Evolutionary conservation across 2,113 vertebrate genomes (phyloP), one percentile per base, ranked within the genome.

Genomic region (Anoura caudifer): DNA sequence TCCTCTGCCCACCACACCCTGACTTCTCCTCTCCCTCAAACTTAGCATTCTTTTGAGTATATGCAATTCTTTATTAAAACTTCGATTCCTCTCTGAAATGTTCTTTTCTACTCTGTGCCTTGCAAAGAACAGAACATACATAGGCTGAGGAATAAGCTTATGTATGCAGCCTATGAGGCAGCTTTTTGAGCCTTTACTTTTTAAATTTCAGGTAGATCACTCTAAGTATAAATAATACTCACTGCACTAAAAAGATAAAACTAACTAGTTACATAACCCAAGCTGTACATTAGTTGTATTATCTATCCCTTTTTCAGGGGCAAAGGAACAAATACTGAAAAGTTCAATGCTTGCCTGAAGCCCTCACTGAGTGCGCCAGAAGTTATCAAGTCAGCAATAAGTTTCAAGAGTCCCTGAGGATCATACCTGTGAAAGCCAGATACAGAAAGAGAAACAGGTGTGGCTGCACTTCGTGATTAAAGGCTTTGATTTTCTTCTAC

Each of bases 401-500:
- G 81, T 82, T 87, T 24, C 86, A 86, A 36, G 20, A 92, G 63
- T 95, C 96, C 80, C 87, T 14, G 7, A 67, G 95, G 96, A 56
- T 24, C 41, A 15, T 2, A 83, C 54, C 85, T 76, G n/a, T 79
- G 82, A 97, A 90, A 98, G 72, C n/a, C 91, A 95, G 95, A 83
- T 2, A 72, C 45, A 69, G 52, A 95, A 92, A 83, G 87, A 91
- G 84, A 96, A 92, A 38, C 28, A 65, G 73, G 85, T 63, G 63
- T 87, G 79, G 73, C 83, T 75, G 56, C 20, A 20, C 67, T 80
- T 3, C 0, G 75, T 1, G 33, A 92, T 65, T 70, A 89, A 82
- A 76, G 52, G 76, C 70, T 93, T 85, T 70, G 95, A 80, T 67
- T 91, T 79, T 86, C 59, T 28, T 91, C 73, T 33, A 31, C 9